Evolutionary conservation across 2,888 invertebrate genomes (phyloP).

Genomic region (Pegoplata infirma): DNA sequence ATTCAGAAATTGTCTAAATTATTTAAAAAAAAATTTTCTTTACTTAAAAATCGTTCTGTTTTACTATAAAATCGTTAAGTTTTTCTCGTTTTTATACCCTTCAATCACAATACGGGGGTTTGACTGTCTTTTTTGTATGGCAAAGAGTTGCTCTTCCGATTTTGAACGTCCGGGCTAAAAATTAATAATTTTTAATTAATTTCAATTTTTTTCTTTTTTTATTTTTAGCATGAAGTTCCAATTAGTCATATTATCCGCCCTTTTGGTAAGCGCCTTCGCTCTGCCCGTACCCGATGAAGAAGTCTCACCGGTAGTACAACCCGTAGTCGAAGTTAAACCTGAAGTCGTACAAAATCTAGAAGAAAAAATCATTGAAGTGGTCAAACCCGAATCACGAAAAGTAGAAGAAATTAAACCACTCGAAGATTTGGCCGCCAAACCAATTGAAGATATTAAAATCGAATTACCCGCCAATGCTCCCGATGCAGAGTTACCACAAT

Average conservation of each 20-base stretch:
- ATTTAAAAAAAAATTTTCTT: no score
- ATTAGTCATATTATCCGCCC: slow-evolving; percentile 71
- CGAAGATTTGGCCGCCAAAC: slow-evolving; percentile 28
- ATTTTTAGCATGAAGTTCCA: slow-evolving; percentile 74
- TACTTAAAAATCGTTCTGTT: no score
- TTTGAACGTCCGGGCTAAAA: no score
- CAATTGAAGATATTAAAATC: slow-evolving; percentile 48
- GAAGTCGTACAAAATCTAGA: slow-evolving; percentile 53
- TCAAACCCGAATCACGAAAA: slow-evolving; percentile 59
- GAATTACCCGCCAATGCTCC: slow-evolving; percentile 65
- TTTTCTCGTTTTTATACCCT: no score
- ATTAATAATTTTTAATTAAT: background rate
- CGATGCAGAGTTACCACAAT: slow-evolving; percentile 66
- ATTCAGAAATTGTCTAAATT: no score
- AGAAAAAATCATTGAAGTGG: slow-evolving; percentile 60
- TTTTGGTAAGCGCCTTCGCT: slow-evolving; percentile 70
- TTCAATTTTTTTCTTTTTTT: background rate
- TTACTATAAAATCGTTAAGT: no score
- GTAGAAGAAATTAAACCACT: slow-evolving; percentile 40
- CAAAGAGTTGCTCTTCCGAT: no score
- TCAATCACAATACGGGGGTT: no score
- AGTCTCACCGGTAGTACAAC: slow-evolving; percentile 68
- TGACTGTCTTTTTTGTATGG: no score
- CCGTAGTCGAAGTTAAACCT: slow-evolving; percentile 60
- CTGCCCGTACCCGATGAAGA: slow-evolving; percentile 76